Base-by-base conservation (phyloP, 2,113 vertebrate genomes). In the Xiphorhynchus elegans region DNA sequence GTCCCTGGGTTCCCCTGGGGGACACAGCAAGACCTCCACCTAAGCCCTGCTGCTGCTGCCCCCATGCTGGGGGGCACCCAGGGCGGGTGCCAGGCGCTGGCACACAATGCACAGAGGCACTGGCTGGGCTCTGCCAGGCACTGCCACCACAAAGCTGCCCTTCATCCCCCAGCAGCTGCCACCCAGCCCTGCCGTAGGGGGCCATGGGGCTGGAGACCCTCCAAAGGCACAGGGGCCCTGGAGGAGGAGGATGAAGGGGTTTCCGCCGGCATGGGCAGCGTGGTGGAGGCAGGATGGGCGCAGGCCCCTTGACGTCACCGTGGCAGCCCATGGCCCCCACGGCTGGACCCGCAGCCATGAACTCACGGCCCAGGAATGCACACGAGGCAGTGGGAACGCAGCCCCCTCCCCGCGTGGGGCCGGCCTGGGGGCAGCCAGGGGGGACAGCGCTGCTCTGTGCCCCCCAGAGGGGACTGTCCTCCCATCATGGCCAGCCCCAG, bases 281-380 rank as follows among this genome's bases (percentile, higher is more conserved):
- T 2, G 1, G 89, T 14, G 1, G 47, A 29, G 70, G 93, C 96
- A 95, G 96, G 95, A 94, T 94, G 96, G 95, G 96, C 35, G 73
- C 89, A 60, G 96, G 63, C 95, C 17, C 15, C 76, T 84, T 96
- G 95, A 96, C 81, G 87, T 96, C 91, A 92, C 50, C 10, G 0
- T 25, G 3, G 5, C 35, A 5, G 82, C 90, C 81, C 53, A 4
- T 11, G 85, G 73, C 67, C 85, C 84, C 69, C 91, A 17, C 14
- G 14, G 73, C 75, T 24, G 7, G 80, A 74, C 93, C 89, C 11
- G 26, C 91, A 93, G 80, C 91, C 84, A 72, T 95, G 87, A 96
- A 93, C 93, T 96, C 96, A 96, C 9, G 81, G 87, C 81, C 90
- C 77, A 96, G 95, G 95, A 96, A 96, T 96, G 96, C 92, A 75